These are phyloP conservation scores for Cerastis leucographa DNA, from an alignment of 2,888 invertebrate genomes.

Conservation along the genomic window DNA sequence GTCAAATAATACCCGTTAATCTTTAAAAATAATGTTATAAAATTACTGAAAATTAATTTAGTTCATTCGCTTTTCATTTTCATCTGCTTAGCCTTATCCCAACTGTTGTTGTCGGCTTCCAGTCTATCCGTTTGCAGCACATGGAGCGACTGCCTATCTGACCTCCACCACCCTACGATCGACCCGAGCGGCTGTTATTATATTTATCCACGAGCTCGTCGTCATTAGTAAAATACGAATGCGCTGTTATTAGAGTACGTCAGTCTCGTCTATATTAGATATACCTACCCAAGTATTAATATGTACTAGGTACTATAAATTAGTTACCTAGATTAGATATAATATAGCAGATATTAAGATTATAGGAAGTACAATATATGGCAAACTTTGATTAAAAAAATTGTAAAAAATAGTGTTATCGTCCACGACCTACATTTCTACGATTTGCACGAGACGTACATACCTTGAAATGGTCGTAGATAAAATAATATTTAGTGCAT, in stretches of 20 bases:
- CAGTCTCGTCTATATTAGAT: not conserved
- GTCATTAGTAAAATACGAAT: too few relatives aligned
- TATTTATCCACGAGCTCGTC: too few relatives aligned
- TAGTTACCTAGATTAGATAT: slow-evolving; percentile 21
- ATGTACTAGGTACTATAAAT: not conserved
- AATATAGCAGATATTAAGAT: slow-evolving; percentile 27
- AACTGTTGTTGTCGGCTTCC: too few relatives aligned
- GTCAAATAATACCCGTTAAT: not conserved
- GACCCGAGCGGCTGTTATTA: too few relatives aligned
- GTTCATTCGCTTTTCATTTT: not conserved
- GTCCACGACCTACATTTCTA: slow-evolving; percentile 44
- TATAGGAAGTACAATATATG: slow-evolving; percentile 18
- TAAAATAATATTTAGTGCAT: slow-evolving; percentile 27
- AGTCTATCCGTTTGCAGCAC: too few relatives aligned
- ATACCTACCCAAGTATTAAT: not conserved
- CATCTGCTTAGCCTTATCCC: too few relatives aligned
- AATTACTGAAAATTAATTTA: not conserved
- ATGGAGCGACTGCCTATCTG: too few relatives aligned
- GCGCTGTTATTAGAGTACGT: too few relatives aligned
- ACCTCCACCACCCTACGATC: too few relatives aligned
- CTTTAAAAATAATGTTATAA: not conserved
- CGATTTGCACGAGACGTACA: slow-evolving; percentile 18
- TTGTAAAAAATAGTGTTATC: slow-evolving; percentile 35
- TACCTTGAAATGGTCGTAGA: slow-evolving; percentile 16
- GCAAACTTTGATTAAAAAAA: slow-evolving; percentile 13